Conservation (phyloP, 2,797 vertebrate species). For the Prunella strophiata region DNA sequence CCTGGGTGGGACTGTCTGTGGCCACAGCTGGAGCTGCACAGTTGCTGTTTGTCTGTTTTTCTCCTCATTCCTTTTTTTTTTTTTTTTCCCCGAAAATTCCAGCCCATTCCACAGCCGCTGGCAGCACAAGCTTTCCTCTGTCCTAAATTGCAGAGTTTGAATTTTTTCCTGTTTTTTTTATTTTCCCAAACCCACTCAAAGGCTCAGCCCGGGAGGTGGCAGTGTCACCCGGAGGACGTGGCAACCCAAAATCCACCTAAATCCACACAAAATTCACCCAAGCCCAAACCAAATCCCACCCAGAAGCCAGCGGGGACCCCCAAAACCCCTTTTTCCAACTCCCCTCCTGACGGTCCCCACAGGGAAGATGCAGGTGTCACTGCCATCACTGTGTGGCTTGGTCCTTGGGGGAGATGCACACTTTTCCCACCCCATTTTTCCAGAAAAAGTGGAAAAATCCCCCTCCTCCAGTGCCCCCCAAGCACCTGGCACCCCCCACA, state of each 20-base stretch:
- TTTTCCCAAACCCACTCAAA: no score
- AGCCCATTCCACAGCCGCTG: not conserved
- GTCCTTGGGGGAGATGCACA: no score
- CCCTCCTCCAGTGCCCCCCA: no score
- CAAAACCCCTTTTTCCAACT: not conserved
- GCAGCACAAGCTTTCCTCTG: not conserved
- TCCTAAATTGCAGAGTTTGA: not conserved
- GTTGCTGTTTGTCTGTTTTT: not conserved
- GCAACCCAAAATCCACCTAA: not conserved
- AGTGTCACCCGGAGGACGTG: not conserved
- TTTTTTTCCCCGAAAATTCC: not conserved
- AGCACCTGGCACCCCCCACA: no score
- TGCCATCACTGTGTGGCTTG: no score
- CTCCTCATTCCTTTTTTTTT: not conserved
- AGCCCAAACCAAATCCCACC: not conserved
- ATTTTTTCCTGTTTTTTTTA: not conserved
- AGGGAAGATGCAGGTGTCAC: no score
- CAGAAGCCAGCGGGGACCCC: not conserved
- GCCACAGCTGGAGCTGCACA: not conserved
- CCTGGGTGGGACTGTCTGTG: not conserved
- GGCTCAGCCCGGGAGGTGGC: not conserved
- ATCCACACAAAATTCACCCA: not conserved
- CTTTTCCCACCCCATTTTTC: not conserved
- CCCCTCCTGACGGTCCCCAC: not conserved
- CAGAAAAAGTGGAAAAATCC: not conserved